Percentiles rank a stretch among this genome's conserved stretches.
These are phyloP conservation scores for Thripadectes ignobilis DNA, from an alignment of 2,797 vertebrate genomes.

Conservation along the genomic window DNA sequence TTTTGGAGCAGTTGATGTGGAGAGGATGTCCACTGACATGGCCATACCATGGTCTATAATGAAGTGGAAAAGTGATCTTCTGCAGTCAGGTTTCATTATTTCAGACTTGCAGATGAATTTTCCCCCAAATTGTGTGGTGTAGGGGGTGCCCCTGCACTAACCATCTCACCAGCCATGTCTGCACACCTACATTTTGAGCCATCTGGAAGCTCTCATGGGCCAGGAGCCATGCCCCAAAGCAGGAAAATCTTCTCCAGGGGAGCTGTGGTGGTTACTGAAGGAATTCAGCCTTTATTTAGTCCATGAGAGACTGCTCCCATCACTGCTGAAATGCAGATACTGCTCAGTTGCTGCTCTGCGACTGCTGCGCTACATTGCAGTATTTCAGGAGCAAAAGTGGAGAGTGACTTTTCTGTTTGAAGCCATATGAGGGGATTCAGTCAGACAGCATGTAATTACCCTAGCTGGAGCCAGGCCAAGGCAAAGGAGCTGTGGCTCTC, in stretches of 20 bases:
- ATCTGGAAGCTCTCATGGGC: neutral
- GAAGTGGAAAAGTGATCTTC: neutral
- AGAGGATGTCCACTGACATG: neutral
- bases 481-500: neutral
- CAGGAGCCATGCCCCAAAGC: neutral
- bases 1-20: neutral
- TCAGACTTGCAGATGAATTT: neutral
- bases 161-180: neutral
- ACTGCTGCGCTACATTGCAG: fast-evolving
- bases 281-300: neutral
- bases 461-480: constrained; percentile 2
- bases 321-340: neutral
- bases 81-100: neutral
- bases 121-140: neutral
- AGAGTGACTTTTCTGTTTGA: neutral
- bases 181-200: neutral
- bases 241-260: neutral
- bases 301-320: neutral
- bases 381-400: constrained; percentile 2
- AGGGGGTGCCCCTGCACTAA: neutral
- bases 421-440: neutral
- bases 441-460: constrained; percentile 4
- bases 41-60: neutral
- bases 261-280: neutral
- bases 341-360: fast-evolving